Base-by-base conservation (phyloP, 2,888 invertebrate species). In the Idaea straminata region DNA sequence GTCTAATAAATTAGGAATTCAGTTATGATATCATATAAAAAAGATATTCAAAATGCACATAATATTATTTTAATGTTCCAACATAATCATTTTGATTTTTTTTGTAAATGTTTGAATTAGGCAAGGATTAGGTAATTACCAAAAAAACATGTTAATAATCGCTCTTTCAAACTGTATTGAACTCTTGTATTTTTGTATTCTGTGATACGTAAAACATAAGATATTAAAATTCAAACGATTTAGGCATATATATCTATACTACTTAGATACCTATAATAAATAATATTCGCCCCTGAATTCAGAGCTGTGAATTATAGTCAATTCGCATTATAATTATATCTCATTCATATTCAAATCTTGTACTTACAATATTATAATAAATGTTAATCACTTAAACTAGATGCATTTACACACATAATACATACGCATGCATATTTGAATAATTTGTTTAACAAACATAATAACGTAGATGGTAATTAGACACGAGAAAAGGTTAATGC, bases 401-500 rank as follows among this genome's bases (percentile, higher is more conserved):
- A n/a, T 64, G 66, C 61, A 35, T 63, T 36, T 25, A 35, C 36
- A 57, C 25, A 62, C 61, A 62, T 61, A 62, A 64, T 61, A 57
- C 34, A 59, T n/a, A 61, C 61, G 16, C 15, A 61, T 36, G 58
- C 15, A 58, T 58, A 58, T 16, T 58, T n/a, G 3, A 58, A 47
- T 47, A 58, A 58, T 58, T 58, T 58, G 16, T 58, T 58, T 47
- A 47, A 47, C 47, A 47, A 47, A 47, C 47, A 47, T 47, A 47
- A 65, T 62, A 60, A 59, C 35, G 72, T 64, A 74, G 64, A 72
- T 69, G 72, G 71, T 74, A 77, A 82, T 81, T 71, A 78, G 74
- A 73, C 76, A 73, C 75, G 73, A 79, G 81, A 79, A 81, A 78
- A 81, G 78, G 75, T 74, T 77, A 73, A 80, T 77, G 70, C 72